A percentile compares a stretch with the other conserved stretches of the same genome.
Conservation (phyloP, 2,888 invertebrate genomes). For the Pegoplata infirma region DNA sequence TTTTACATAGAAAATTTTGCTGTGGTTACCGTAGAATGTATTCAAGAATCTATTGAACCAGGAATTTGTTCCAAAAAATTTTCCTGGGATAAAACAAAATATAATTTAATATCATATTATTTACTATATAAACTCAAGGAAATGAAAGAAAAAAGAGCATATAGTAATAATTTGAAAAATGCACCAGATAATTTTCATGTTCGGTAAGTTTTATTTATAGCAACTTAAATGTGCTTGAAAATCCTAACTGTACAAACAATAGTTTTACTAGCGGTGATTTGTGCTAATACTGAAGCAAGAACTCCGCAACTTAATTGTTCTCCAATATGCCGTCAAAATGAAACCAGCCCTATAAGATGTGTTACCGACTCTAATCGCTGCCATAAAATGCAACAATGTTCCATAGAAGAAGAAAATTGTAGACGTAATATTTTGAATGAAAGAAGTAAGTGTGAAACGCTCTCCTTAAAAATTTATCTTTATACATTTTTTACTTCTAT, state of each 20-base stretch:
- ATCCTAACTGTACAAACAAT: not conserved
- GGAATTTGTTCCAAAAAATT: too few species aligned
- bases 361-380: constrained; percentile 4
- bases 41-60: too few species aligned
- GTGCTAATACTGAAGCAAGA: constrained; percentile 15
- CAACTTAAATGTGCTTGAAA: too few species aligned
- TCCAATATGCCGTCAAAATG: not conserved
- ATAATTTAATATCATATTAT: too few species aligned
- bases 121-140: too few species aligned
- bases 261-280: constrained; percentile 51
- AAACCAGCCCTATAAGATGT: constrained; percentile 6
- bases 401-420: constrained; percentile 44
- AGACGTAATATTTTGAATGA: constrained; percentile 2
- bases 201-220: not conserved
- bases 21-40: too few species aligned
- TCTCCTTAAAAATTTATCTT: too few species aligned
- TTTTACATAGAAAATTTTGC: too few species aligned
- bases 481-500: too few species aligned
- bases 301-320: constrained; percentile 10
- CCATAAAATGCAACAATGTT: constrained; percentile 27
- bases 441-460: constrained; percentile 1
- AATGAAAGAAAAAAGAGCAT: too few species aligned
- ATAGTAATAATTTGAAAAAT: too few species aligned
- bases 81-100: too few species aligned
- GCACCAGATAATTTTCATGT: constrained; percentile 5